Conservation (phyloP, 2,113 vertebrate genomes). For the Microcebus ravelobensis region DNA sequence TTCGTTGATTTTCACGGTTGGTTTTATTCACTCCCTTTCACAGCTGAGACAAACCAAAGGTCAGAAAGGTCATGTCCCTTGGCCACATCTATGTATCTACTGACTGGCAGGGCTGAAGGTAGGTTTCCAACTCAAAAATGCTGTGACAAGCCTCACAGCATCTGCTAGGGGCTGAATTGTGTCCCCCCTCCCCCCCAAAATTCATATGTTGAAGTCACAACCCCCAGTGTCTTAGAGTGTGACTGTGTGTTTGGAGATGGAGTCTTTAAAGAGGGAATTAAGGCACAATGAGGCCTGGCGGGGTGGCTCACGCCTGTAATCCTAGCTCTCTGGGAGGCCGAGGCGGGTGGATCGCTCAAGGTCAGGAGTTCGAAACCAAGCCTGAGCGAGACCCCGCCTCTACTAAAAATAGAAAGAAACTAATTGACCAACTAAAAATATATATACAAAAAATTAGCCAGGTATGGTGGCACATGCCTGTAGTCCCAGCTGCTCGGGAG, state of each 20-base stretch:
- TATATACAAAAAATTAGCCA: too few relatives aligned
- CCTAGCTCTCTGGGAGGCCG: too few relatives aligned
- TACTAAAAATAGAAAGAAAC: too few relatives aligned
- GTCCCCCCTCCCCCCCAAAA: not conserved
- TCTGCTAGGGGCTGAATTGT: not conserved
- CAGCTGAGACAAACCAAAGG: not conserved
- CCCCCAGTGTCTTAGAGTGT: not conserved
- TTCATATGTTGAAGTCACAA: not conserved
- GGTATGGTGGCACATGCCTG: too few relatives aligned
- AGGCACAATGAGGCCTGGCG: too few relatives aligned
- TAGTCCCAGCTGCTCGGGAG: too few relatives aligned
- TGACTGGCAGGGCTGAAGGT: not conserved
- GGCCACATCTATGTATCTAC: not conserved
- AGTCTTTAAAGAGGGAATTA: not conserved
- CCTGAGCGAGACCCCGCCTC: too few relatives aligned
- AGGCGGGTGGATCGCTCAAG: too few relatives aligned
- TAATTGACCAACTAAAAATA: too few relatives aligned
- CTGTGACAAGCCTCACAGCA: not conserved
- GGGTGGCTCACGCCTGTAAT: too few relatives aligned
- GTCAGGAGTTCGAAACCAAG: too few relatives aligned
- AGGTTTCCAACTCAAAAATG: not conserved
- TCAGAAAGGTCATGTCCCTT: not conserved
- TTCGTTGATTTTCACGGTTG: not conserved
- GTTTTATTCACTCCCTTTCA: not conserved
- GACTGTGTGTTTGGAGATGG: not conserved